phyloP scores from a whole-genome alignment of 2,888 invertebrate genomes.

The Troides oblongomaculatus region DNA sequence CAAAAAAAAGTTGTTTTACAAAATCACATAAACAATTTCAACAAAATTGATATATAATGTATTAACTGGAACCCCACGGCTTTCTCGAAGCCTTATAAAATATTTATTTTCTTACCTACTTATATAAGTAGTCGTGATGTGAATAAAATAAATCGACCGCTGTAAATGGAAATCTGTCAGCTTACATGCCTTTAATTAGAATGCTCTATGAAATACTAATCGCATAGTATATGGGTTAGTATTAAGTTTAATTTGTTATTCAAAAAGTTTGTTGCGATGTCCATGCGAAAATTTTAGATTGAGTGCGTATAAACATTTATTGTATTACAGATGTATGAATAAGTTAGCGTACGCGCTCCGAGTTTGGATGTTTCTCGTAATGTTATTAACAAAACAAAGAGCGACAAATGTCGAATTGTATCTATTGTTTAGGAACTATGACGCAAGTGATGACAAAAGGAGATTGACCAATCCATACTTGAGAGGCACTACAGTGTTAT shows the following conservation, averaged over 20 bases:
- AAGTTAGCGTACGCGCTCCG: not conserved
- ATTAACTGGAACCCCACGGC: conserved; percentile 4
- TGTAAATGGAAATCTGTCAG: conserved; percentile 21
- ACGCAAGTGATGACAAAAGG: conserved; percentile 42
- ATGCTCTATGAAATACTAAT: conserved; percentile 13
- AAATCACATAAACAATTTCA: conserved; percentile 12
- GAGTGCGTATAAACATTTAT: conserved; percentile 15
- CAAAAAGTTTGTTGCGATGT: conserved; percentile 5
- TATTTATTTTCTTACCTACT: conserved; percentile 25
- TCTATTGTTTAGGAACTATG: conserved; percentile 42
- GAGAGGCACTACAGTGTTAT: conserved; percentile 38
- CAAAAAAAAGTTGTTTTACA: not conserved
- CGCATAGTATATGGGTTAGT: conserved; percentile 8
- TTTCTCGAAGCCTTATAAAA: conserved; percentile 27
- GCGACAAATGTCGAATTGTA: conserved; percentile 36
- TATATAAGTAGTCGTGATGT: conserved; percentile 19
- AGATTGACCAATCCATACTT: conserved; percentile 39
- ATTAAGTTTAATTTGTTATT: conserved; percentile 4
- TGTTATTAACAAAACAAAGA: conserved; percentile 28
- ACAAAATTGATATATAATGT: conserved; percentile 9
- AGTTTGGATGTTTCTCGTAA: conserved; percentile 15
- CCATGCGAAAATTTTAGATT: conserved; percentile 14
- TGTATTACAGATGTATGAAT: conserved; percentile 15
- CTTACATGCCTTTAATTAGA: conserved; percentile 16
- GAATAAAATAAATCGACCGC: conserved; percentile 13